Percentiles rank a stretch among this genome's conserved stretches.
phyloP scores from a whole-genome alignment of 2,797 vertebrate species.

The Myripristis jacobus region DNA sequence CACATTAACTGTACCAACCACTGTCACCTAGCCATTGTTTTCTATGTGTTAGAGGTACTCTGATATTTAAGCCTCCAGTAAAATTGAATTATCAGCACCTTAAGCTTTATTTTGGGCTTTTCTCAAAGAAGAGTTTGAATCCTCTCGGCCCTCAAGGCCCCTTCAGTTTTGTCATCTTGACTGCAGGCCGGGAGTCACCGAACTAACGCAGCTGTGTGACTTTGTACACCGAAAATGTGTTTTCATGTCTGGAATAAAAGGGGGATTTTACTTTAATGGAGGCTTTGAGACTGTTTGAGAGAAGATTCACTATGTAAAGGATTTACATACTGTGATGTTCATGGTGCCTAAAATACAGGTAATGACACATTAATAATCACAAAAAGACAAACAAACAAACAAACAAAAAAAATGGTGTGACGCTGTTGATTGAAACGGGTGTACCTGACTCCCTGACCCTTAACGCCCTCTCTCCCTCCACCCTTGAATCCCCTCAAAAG shows the following conservation, averaged over 20 bases:
- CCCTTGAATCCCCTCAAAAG: not conserved
- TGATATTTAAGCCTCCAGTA: constrained; percentile 30
- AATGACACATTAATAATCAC: constrained; percentile 20
- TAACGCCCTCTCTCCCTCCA: not conserved
- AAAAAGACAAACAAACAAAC: too few relatives aligned
- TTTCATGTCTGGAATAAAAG: constrained; percentile 8
- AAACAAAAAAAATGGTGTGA: too few relatives aligned
- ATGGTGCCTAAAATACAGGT: constrained; percentile 51
- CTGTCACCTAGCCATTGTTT: constrained; percentile 34
- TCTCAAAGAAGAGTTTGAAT: constrained; percentile 52
- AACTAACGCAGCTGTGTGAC: constrained; percentile 30
- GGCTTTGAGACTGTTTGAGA: constrained; percentile 31
- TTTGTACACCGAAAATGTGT: constrained; percentile 30
- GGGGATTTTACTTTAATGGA: not conserved
- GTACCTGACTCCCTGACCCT: constrained; percentile 7
- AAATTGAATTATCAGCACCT: constrained; percentile 56
- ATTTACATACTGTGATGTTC: constrained; percentile 46
- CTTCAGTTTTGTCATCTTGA: constrained; percentile 32
- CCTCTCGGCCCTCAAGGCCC: constrained; percentile 44
- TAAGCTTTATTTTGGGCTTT: constrained; percentile 51
- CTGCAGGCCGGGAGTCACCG: constrained; percentile 2
- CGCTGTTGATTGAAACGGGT: constrained; percentile 1
- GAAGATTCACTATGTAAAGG: constrained; percentile 5
- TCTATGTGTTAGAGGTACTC: constrained; percentile 39
- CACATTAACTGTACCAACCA: constrained; percentile 37